Conservation (phyloP, 1,140 invertebrate species). For the Microplitis mediator region DNA sequence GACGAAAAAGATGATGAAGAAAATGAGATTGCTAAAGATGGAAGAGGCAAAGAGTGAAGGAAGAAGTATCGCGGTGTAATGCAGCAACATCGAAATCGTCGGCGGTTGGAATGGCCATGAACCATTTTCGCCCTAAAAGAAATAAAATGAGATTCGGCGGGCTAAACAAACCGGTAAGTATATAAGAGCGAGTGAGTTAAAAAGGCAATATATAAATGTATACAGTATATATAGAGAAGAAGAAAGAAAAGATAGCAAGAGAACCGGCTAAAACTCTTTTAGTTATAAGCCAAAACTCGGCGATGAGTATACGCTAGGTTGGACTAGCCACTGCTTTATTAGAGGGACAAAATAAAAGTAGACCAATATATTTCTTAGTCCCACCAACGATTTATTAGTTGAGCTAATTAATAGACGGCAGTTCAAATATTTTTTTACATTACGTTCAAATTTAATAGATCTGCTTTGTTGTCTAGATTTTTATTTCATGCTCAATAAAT, state of each 20-base stretch:
- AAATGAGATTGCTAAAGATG: neutral
- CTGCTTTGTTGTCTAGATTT: neutral
- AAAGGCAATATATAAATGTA: neutral
- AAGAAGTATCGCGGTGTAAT: conserved; percentile 16
- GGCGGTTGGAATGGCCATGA: conserved; percentile 48
- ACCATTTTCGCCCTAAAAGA: conserved; percentile 48
- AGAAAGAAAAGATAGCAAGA: neutral
- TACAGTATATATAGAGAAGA: neutral
- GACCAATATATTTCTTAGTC: conserved; percentile 34
- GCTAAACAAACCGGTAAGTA: neutral
- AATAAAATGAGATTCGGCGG: conserved; percentile 18
- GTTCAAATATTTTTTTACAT: too few species aligned
- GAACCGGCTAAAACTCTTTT: conserved; percentile 14
- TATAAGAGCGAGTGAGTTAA: neutral
- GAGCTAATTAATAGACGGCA: conserved; percentile 54
- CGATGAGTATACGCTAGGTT: conserved; percentile 17
- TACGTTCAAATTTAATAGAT: neutral
- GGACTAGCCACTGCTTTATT: neutral
- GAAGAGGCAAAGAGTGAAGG: neutral
- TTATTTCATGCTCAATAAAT: neutral
- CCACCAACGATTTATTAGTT: conserved; percentile 46
- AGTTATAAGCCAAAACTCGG: conserved; percentile 1
- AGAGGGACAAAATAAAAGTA: conserved; percentile 25
- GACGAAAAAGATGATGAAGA: neutral
- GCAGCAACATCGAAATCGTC: conserved; percentile 21